Evolutionary conservation across 2,888 invertebrate species (phyloP).

Genomic region (Tigriopus californicus): DNA sequence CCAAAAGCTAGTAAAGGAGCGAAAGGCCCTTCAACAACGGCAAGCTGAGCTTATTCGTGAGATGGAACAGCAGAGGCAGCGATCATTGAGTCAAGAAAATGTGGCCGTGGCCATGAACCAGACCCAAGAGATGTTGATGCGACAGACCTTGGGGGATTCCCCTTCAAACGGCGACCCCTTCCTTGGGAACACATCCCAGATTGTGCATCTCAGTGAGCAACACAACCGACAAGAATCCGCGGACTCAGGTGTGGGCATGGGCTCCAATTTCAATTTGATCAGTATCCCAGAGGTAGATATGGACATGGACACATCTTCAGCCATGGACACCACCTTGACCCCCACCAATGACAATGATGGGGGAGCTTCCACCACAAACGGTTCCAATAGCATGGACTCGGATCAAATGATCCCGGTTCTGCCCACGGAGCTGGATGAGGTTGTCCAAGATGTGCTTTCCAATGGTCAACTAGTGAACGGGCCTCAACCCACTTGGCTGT

Average conservation of each 20-base stretch:
- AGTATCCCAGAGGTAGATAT: conserved; percentile 10
- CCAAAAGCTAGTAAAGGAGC: conserved; percentile 4
- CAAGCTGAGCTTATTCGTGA: background rate
- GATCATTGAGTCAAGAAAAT: background rate
- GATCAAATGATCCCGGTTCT: background rate
- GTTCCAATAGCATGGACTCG: background rate
- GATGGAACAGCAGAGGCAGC: background rate
- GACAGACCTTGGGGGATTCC: conserved; percentile 3
- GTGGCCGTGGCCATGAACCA: background rate
- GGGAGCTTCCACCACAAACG: background rate
- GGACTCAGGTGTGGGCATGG: conserved; percentile 61
- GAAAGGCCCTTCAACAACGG: background rate
- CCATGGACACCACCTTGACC: conserved; percentile 13
- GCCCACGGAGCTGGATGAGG: conserved; percentile 4
- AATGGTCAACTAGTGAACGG: too few relatives aligned
- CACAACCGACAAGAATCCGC: conserved; percentile 62
- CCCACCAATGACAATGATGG: background rate
- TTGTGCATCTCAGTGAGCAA: background rate
- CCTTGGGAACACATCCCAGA: background rate
- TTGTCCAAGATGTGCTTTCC: background rate
- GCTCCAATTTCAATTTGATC: conserved; percentile 5
- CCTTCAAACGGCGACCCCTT: conserved; percentile 1
- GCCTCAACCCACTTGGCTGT: too few relatives aligned
- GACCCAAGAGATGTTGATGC: conserved; percentile 11
- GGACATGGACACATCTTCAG: conserved; percentile 7